These are phyloP conservation scores for Thunnus maccoyii DNA, from an alignment of 2,113 vertebrate species.

Conservation along the genomic window DNA sequence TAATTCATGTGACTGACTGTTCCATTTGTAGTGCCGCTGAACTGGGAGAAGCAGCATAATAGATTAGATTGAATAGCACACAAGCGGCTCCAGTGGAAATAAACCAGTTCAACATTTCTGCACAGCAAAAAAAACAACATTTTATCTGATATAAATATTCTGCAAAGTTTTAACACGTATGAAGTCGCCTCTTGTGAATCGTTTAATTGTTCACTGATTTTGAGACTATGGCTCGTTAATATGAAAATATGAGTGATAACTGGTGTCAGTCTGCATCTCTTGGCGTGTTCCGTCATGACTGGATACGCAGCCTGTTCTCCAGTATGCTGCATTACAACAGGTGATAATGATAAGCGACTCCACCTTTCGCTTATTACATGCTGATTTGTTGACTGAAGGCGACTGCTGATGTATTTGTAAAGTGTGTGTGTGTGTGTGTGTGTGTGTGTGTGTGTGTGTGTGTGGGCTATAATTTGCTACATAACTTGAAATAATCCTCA, in stretches of 20 bases:
- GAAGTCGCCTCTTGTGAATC: no score
- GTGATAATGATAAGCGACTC: neutral
- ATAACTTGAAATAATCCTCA: no score
- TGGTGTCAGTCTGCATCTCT: neutral
- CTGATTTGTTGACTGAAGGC: neutral
- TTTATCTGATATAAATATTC: neutral
- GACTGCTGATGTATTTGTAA: neutral
- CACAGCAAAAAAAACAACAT: neutral
- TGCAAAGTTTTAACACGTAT: no score
- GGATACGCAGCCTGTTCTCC: no score
- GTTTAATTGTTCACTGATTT: no score
- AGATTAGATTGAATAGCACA: neutral
- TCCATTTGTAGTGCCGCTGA: conserved; percentile 50
- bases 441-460: no score
- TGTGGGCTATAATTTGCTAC: neutral
- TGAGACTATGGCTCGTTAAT: no score
- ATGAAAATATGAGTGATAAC: neutral
- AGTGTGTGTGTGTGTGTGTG: no score
- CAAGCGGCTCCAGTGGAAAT: neutral
- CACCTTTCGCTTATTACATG: conserved; percentile 20
- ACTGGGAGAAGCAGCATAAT: conserved; percentile 13
- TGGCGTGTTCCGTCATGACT: conserved; percentile 28
- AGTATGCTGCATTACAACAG: neutral
- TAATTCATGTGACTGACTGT: conserved; percentile 68
- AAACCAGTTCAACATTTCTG: neutral